Evolutionary conservation across 2,113 vertebrate genomes (phyloP).

Genomic region (Oncorhynchus clarkii): DNA sequence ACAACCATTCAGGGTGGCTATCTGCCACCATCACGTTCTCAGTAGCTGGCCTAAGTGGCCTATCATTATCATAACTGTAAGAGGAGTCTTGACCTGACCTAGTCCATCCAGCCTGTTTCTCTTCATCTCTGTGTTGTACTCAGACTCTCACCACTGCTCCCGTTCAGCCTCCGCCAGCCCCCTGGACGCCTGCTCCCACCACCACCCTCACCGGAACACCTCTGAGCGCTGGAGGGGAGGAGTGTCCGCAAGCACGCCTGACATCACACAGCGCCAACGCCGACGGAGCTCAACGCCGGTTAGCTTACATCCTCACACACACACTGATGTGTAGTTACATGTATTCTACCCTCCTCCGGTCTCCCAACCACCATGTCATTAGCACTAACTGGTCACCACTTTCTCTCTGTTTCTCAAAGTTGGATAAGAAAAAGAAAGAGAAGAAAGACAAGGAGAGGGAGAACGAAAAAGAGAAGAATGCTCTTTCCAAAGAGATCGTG

Average conservation of each 20-base stretch:
- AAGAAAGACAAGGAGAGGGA: conserved; percentile 97
- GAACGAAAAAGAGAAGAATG: conserved; percentile 89
- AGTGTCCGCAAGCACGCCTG: conserved; percentile 78
- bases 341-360: not conserved
- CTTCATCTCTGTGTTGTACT: conserved; percentile 20
- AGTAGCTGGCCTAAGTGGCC: too few species aligned
- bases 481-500: conserved; percentile 81
- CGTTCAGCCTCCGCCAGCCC: conserved; percentile 89
- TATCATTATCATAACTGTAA: not conserved
- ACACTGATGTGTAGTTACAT: not conserved
- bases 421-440: conserved; percentile 91
- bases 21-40: too few species aligned
- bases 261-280: conserved; percentile 75
- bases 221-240: conserved; percentile 72
- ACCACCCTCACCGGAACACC: conserved; percentile 77
- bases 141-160: conserved; percentile 82
- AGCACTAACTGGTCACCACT: not conserved
- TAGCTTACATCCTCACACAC: conserved; percentile 15
- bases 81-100: not conserved
- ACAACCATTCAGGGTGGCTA: too few species aligned
- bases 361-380: not conserved
- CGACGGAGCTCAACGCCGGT: conserved; percentile 78
- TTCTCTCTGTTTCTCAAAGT: conserved; percentile 37
- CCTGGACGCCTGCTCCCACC: conserved; percentile 78
- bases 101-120: not conserved